Percentiles rank a stretch among this genome's conserved stretches.
Conservation (phyloP, 2,113 vertebrate genomes). For the Scalopus aquaticus region DNA sequence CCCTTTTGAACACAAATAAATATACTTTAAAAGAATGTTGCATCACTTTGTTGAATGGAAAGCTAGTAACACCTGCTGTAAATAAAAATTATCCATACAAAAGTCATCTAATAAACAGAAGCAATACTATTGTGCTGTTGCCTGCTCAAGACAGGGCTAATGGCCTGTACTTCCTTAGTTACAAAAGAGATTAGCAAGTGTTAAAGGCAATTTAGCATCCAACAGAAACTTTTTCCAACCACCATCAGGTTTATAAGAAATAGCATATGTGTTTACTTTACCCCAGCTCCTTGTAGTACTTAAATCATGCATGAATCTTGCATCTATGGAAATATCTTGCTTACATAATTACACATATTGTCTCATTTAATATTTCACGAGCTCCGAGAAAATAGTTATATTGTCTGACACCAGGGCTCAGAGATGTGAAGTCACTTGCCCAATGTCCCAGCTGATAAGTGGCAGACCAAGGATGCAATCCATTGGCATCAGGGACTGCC, state of each 20-base stretch:
- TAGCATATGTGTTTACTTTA: neutral
- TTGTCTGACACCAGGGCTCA: neutral
- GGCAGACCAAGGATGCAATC: neutral
- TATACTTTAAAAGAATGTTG: neutral
- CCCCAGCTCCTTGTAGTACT: neutral
- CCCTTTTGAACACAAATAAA: neutral
- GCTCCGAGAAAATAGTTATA: neutral
- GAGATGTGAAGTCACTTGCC: neutral
- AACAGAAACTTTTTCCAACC: neutral
- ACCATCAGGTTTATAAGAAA: neutral
- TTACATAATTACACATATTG: neutral
- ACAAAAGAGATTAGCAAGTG: neutral
- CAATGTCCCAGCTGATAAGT: neutral
- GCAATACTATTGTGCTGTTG: rapidly evolving
- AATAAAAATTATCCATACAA: neutral
- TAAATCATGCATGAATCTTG: neutral
- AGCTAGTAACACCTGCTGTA: neutral
- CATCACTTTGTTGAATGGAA: neutral
- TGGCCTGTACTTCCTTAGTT: neutral
- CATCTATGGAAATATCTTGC: neutral
- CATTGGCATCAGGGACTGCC: neutral
- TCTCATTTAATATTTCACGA: neutral
- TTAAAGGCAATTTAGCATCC: neutral
- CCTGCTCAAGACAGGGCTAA: too few relatives aligned
- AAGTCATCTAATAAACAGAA: neutral